A percentile compares a stretch with the other conserved stretches of the same genome.
These are phyloP conservation scores for Enteromius viviparus DNA, from an alignment of 2,797 vertebrate genomes.

Conservation along the genomic window DNA sequence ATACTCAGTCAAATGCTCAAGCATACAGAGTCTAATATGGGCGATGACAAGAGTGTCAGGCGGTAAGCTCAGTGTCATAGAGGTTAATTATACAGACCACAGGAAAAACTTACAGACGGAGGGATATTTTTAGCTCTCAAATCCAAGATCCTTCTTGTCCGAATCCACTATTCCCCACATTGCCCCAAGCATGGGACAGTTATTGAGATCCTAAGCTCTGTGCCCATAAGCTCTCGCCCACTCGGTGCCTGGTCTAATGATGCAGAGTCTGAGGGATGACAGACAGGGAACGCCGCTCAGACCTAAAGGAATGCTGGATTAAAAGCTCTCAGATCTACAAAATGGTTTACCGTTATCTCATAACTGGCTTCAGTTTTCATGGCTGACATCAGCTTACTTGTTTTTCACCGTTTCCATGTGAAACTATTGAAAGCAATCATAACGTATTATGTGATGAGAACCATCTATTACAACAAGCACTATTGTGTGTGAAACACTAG, in stretches of 20 bases:
- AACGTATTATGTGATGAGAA: not conserved
- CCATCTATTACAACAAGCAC: not conserved
- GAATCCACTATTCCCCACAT: conserved; percentile 32
- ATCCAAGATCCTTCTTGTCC: conserved; percentile 53
- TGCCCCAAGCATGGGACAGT: conserved; percentile 29
- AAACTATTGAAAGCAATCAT: conserved; percentile 18
- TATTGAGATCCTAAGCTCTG: conserved; percentile 44
- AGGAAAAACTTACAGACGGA: conserved; percentile 44
- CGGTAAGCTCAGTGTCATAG: not conserved
- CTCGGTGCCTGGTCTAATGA: conserved; percentile 49
- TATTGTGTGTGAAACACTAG: not conserved
- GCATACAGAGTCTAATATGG: conserved; percentile 19
- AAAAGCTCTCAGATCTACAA: conserved; percentile 10
- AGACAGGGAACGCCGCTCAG: conserved; percentile 18
- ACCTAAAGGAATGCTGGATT: conserved; percentile 30
- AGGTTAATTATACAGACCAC: conserved; percentile 28
- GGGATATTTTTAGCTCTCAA: conserved; percentile 56
- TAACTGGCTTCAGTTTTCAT: conserved; percentile 9
- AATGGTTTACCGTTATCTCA: conserved; percentile 31
- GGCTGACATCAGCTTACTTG: conserved; percentile 1
- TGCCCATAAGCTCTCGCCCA: conserved; percentile 40
- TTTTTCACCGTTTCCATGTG: conserved; percentile 33
- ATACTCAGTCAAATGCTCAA: conserved; percentile 1
- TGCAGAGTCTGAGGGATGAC: conserved; percentile 34
- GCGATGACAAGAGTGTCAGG: conserved; percentile 10